Evolutionary conservation across 2,113 vertebrate species (phyloP).

Genomic region (Origma solitaria): DNA sequence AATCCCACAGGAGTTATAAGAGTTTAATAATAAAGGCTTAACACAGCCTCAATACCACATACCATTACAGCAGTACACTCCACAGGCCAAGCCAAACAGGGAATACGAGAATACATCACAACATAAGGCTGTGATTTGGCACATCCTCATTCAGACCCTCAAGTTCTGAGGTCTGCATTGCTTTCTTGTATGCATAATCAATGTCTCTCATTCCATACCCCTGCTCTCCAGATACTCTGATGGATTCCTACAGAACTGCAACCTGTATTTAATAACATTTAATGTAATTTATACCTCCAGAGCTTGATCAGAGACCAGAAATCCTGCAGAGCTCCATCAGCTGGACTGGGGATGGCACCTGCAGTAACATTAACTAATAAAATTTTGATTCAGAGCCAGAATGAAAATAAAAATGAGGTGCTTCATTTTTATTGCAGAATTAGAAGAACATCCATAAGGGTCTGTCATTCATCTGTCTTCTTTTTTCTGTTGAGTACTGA

Average conservation of each 20-base stretch:
- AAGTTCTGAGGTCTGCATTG: neutral
- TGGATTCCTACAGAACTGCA: neutral
- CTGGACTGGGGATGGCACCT: neutral
- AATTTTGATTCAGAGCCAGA: neutral
- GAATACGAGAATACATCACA: neutral
- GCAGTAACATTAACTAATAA: neutral
- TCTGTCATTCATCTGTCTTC: neutral
- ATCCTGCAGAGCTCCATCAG: neutral
- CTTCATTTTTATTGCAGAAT: neutral
- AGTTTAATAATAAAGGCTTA: conserved; percentile 61
- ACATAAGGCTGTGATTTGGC: conserved; percentile 2
- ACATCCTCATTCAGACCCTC: neutral
- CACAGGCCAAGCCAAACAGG: conserved; percentile 16
- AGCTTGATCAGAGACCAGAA: neutral
- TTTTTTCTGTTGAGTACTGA: neutral
- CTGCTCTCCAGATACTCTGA: neutral
- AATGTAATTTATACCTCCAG: neutral
- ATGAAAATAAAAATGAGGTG: neutral
- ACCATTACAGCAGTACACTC: conserved; percentile 1
- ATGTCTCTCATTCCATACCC: neutral
- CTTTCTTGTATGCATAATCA: neutral
- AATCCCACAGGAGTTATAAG: conserved; percentile 32
- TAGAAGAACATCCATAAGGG: neutral
- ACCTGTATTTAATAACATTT: neutral
- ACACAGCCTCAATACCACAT: conserved; percentile 18